Percentiles rank a stretch among this genome's conserved stretches.
Conservation (phyloP, 2,113 vertebrate species). For the Ciconia maguari region DNA sequence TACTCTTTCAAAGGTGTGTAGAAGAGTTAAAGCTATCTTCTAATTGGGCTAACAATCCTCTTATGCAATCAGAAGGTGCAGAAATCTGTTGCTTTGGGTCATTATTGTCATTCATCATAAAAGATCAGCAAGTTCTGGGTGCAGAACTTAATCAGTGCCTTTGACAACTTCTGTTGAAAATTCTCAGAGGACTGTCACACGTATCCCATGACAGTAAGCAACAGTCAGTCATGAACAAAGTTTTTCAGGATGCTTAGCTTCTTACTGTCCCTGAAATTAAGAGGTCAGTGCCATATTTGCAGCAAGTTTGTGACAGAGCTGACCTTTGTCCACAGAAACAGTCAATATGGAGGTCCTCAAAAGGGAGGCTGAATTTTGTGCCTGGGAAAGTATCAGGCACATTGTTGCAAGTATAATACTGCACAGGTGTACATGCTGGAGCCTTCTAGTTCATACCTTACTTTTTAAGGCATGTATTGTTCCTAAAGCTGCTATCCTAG, state of each 20-base stretch:
- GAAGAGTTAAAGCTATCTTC: background rate
- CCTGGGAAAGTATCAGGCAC: background rate
- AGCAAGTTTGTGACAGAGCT: background rate
- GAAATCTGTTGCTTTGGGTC: background rate
- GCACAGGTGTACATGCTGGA: accelerated
- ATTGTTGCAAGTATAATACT: background rate
- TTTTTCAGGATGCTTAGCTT: background rate
- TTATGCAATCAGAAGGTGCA: background rate
- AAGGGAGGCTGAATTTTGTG: background rate
- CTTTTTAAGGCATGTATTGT: background rate
- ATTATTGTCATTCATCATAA: background rate
- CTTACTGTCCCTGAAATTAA: background rate
- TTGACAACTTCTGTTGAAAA: background rate
- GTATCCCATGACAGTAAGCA: background rate
- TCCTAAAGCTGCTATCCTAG: background rate
- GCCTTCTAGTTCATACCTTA: background rate
- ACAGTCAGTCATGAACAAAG: background rate
- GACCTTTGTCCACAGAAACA: background rate
- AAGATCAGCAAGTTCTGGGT: background rate
- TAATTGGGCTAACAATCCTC: background rate
- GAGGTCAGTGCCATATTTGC: background rate
- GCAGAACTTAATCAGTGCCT: background rate
- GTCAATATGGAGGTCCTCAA: background rate
- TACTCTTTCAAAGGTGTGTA: background rate
- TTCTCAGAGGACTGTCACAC: background rate